Percentiles rank a stretch among this genome's conserved stretches.
Evolutionary conservation across 1,140 invertebrate species (phyloP).

Genomic region (Pachypeltis micranthus): DNA sequence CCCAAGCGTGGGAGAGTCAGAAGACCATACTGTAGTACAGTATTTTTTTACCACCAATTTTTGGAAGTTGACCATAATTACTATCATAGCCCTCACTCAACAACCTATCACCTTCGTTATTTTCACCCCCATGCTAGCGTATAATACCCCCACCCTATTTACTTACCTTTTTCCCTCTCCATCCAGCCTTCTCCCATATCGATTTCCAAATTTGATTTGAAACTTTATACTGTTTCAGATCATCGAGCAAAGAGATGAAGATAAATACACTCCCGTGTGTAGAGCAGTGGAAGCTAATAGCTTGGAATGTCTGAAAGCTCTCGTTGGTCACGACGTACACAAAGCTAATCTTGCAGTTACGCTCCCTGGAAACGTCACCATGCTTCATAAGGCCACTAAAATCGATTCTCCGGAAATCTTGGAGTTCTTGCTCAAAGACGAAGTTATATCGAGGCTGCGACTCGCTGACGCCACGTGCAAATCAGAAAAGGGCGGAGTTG

Average conservation of each 20-base stretch:
- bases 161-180: too few relatives aligned
- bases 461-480: constrained; percentile 23
- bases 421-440: constrained; percentile 33
- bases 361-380: constrained; percentile 33
- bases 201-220: too few relatives aligned
- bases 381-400: constrained; percentile 33
- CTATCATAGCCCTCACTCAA: too few relatives aligned
- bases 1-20: too few relatives aligned
- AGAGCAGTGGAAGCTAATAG: constrained; percentile 37
- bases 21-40: too few relatives aligned
- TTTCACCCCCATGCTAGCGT: too few relatives aligned
- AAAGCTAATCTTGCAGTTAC: constrained; percentile 34
- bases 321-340: constrained; percentile 38
- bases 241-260: neutral
- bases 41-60: too few relatives aligned
- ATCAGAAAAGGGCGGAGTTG: constrained; percentile 35
- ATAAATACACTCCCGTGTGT: neutral
- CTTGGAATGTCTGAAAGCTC: constrained; percentile 35
- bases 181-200: too few relatives aligned
- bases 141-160: too few relatives aligned
- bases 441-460: constrained; percentile 21
- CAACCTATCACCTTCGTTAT: too few relatives aligned
- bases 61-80: too few relatives aligned
- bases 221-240: too few relatives aligned
- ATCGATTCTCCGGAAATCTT: constrained; percentile 35